Percentiles rank a stretch among this genome's conserved stretches.
phyloP scores from a whole-genome alignment of 1,140 invertebrate genomes.

The Aporrectodea caliginosa region DNA sequence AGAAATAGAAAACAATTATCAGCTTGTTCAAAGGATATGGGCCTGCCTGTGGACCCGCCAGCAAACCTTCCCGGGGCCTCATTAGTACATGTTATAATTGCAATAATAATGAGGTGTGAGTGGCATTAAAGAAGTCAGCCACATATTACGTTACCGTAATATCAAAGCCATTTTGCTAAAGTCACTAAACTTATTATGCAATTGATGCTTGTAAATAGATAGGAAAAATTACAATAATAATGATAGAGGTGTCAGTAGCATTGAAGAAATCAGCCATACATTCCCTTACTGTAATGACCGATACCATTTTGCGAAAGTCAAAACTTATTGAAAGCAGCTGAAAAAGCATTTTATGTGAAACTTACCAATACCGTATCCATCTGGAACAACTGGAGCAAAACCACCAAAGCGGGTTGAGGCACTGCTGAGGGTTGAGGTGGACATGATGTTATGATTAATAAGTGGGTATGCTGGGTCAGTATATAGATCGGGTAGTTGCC shows the following conservation, averaged over 20 bases:
- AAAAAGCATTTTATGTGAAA: neutral
- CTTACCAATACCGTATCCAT: constrained; percentile 82
- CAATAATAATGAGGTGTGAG: too few species aligned
- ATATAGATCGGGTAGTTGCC: constrained; percentile 66
- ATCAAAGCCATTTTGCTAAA: neutral
- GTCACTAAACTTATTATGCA: neutral
- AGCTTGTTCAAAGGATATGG: too few species aligned
- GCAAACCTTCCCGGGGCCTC: too few species aligned
- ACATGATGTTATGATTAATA: constrained; percentile 88
- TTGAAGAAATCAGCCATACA: neutral
- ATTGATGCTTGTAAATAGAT: constrained; percentile 3
- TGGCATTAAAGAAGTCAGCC: neutral
- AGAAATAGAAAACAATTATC: too few species aligned
- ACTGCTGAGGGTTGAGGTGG: constrained; percentile 87
- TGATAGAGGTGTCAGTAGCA: neutral
- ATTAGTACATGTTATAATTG: too few species aligned
- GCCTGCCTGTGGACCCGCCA: too few species aligned
- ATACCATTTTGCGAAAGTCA: neutral
- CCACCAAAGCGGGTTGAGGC: constrained; percentile 82
- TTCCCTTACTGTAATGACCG: neutral
- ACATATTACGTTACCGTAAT: neutral
- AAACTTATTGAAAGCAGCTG: neutral
- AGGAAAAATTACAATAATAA: neutral
- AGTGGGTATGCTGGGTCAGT: constrained; percentile 72
- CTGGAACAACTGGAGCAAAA: constrained; percentile 84